Conservation (phyloP, 2,888 invertebrate genomes). For the Ethmia dodecea region DNA sequence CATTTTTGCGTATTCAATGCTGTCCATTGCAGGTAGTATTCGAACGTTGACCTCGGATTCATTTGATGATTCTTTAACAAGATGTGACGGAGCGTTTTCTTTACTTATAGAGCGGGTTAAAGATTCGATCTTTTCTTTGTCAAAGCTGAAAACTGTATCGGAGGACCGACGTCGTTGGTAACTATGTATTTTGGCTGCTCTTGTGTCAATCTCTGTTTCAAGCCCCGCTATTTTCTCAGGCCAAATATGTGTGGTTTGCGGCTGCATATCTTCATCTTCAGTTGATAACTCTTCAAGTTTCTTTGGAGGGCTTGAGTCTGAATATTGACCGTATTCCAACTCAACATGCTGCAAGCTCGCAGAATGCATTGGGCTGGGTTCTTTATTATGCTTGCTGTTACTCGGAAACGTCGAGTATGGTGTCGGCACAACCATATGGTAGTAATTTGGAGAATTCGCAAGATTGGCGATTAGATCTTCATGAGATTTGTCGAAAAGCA, state of each 20-base stretch:
- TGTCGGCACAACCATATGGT: conserved; percentile 78
- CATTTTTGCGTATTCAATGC: conserved; percentile 75
- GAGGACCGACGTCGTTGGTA: conserved; percentile 82
- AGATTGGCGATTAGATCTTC: conserved; percentile 78
- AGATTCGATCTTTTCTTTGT: conserved; percentile 85
- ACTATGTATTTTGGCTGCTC: conserved; percentile 62
- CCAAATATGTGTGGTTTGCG: conserved; percentile 73
- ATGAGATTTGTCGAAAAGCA: conserved; percentile 74
- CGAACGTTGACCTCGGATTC: conserved; percentile 71
- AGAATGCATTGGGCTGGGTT: conserved; percentile 79
- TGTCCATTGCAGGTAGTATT: conserved; percentile 71
- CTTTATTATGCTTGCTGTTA: conserved; percentile 73
- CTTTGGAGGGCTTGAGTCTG: conserved; percentile 51
- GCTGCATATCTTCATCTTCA: conserved; percentile 72
- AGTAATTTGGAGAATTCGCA: conserved; percentile 61
- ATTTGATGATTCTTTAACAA: conserved; percentile 70
- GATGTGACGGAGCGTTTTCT: conserved; percentile 48
- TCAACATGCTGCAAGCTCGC: conserved; percentile 85
- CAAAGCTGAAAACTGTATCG: conserved; percentile 86
- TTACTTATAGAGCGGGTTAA: conserved; percentile 77
- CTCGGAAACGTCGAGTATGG: conserved; percentile 80
- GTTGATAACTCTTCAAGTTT: conserved; percentile 68
- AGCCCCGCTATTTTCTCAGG: conserved; percentile 72
- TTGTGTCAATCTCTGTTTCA: conserved; percentile 68
- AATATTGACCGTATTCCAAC: conserved; percentile 74